Percentiles rank a stretch among this genome's conserved stretches.
Conservation (phyloP, 2,113 vertebrate genomes). For the Platichthys stellatus region DNA sequence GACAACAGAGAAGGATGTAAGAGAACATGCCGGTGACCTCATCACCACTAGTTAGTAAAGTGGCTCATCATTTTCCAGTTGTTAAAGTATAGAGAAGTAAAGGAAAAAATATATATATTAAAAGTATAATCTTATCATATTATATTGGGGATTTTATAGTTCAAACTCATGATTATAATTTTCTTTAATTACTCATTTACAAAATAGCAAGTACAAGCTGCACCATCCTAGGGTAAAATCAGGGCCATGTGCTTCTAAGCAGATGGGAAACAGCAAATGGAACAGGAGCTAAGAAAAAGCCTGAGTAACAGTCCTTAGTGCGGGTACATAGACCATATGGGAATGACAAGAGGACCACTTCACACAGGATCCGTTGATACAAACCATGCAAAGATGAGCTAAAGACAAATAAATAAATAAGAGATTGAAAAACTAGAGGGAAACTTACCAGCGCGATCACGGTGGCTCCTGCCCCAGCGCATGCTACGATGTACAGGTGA, state of each 20-base stretch:
- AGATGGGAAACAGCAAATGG: slow-evolving; percentile 69
- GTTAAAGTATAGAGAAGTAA: slow-evolving; percentile 13
- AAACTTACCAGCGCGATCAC: slow-evolving; percentile 97
- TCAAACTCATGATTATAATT: not conserved
- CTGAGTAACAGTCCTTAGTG: slow-evolving; percentile 28
- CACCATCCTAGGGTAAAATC: slow-evolving; percentile 20
- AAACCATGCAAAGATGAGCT: slow-evolving; percentile 63
- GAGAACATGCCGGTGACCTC: slow-evolving; percentile 76
- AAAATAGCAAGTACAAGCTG: not conserved
- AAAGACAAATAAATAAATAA: not conserved
- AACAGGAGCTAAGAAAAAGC: slow-evolving; percentile 45
- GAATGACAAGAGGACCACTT: slow-evolving; percentile 57
- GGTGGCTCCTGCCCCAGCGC: slow-evolving; percentile 96
- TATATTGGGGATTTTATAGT: not conserved
- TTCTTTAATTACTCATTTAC: slow-evolving; percentile 3
- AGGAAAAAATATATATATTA: not conserved
- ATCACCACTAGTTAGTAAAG: slow-evolving; percentile 55
- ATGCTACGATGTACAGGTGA: slow-evolving; percentile 98
- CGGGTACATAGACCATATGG: slow-evolving; percentile 57
- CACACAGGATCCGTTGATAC: slow-evolving; percentile 53
- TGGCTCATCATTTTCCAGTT: slow-evolving; percentile 41
- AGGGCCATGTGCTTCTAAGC: slow-evolving; percentile 34
- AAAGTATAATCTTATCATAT: not conserved
- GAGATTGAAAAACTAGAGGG: slow-evolving; percentile 18
- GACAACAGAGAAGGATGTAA: slow-evolving; percentile 89